phyloP scores from a whole-genome alignment of 2,113 vertebrate genomes.

The Perognathus longimembris region DNA sequence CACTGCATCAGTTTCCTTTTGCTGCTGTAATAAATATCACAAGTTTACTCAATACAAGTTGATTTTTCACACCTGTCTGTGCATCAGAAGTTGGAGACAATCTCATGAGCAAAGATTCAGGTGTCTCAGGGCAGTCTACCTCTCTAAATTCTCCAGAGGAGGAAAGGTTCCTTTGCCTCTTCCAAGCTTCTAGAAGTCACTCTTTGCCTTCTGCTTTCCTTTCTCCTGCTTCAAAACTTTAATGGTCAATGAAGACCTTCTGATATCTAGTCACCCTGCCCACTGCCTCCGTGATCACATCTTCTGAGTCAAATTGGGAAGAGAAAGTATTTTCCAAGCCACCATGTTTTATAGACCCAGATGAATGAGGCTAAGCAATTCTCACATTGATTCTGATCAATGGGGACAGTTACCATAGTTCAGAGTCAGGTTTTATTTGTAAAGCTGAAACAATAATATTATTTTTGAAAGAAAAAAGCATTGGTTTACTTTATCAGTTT shows the following conservation, averaged over 20 bases:
- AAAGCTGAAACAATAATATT: slow-evolving; percentile 44
- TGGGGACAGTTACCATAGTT: background rate
- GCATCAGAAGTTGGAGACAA: background rate
- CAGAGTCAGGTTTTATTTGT: background rate
- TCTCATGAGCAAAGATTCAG: background rate
- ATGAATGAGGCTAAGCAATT: background rate
- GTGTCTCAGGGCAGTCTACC: background rate
- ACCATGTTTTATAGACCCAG: background rate
- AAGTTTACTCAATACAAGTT: background rate
- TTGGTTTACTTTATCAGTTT: slow-evolving; percentile 18
- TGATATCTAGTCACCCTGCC: background rate
- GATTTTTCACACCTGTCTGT: background rate
- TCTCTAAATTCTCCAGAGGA: background rate
- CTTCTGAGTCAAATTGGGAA: slow-evolving; percentile 22
- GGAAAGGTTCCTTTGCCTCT: background rate
- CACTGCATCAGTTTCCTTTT: background rate
- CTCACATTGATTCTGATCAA: slow-evolving; percentile 18
- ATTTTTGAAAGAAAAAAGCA: background rate
- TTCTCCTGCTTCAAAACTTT: background rate
- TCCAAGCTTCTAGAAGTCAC: background rate
- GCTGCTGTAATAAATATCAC: background rate
- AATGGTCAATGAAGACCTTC: background rate
- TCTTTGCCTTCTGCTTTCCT: background rate
- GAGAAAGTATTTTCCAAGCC: background rate
- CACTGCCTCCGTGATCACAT: background rate